Percentiles rank a stretch among this genome's conserved stretches.
phyloP scores from a whole-genome alignment of 1,140 invertebrate species.

The Sycophila sp. region DNA sequence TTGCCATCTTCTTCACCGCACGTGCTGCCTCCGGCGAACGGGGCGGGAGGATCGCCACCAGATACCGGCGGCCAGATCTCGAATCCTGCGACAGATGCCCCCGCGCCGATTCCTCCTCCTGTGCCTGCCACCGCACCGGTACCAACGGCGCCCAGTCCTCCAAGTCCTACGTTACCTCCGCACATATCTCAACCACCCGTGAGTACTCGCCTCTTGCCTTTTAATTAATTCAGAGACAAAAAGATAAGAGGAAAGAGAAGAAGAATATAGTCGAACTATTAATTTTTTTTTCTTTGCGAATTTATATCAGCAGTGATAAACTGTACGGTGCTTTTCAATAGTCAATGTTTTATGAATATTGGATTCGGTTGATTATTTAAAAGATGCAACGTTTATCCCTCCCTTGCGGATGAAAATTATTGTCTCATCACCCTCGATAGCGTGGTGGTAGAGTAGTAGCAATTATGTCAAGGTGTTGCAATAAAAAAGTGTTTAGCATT shows the following conservation, averaged over 20 bases:
- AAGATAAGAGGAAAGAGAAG: too few relatives aligned
- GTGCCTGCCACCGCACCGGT: conserved; percentile 63
- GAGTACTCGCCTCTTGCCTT: conserved; percentile 46
- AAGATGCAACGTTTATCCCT: too few relatives aligned
- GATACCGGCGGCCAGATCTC: conserved; percentile 65
- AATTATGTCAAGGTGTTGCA: not conserved
- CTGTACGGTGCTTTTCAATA: too few relatives aligned
- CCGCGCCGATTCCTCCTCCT: conserved; percentile 64
- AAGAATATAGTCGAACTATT: too few relatives aligned
- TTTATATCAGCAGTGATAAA: too few relatives aligned
- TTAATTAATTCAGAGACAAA: too few relatives aligned
- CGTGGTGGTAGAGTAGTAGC: too few relatives aligned
- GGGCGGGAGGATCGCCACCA: conserved; percentile 63
- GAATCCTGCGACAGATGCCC: conserved; percentile 64
- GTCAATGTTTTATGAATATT: too few relatives aligned
- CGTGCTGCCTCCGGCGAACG: conserved; percentile 67
- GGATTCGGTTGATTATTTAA: too few relatives aligned
- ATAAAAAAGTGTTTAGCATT: not conserved
- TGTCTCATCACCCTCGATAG: too few relatives aligned
- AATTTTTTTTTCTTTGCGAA: too few relatives aligned
- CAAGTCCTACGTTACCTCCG: conserved; percentile 65
- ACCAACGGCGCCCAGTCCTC: conserved; percentile 64
- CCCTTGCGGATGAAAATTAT: too few relatives aligned
- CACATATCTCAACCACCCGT: conserved; percentile 67
- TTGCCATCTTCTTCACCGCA: conserved; percentile 67